These are phyloP conservation scores for Anorthoa munda DNA, from an alignment of 2,888 invertebrate species.

Conservation along the genomic window DNA sequence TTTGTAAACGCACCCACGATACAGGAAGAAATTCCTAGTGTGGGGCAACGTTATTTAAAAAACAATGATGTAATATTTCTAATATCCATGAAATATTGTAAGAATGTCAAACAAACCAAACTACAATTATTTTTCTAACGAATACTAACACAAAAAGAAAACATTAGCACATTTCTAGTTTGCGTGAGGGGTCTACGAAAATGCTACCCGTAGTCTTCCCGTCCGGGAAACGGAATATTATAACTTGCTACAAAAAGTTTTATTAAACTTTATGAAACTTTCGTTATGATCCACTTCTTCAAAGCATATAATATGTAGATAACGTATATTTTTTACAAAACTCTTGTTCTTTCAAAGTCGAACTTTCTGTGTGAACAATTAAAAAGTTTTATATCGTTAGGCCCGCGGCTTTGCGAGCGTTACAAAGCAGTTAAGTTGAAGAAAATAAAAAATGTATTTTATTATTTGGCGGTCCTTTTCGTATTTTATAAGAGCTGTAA, in stretches of 20 bases:
- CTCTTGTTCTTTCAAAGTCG: constrained; percentile 21
- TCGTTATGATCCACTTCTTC: constrained; percentile 9
- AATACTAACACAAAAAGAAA: too few species aligned
- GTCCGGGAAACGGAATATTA: background rate
- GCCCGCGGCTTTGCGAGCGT: background rate
- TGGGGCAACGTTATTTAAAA: too few species aligned
- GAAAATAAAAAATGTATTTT: background rate
- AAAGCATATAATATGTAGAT: constrained; percentile 3
- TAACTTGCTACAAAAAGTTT: background rate
- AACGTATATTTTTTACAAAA: constrained; percentile 7
- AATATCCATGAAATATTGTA: too few species aligned
- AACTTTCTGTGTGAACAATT: constrained; percentile 51
- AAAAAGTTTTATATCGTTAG: constrained; percentile 39
- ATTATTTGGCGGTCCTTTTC: background rate
- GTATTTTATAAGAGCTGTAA: background rate
- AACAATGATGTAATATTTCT: too few species aligned
- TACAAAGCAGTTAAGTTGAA: constrained; percentile 3
- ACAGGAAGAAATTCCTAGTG: too few species aligned
- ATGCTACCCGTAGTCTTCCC: constrained; percentile 1
- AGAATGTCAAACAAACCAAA: background rate
- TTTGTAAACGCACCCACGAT: too few species aligned
- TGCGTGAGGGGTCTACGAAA: constrained; percentile 20
- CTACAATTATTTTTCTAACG: background rate
- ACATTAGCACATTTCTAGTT: background rate
- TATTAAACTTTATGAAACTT: constrained; percentile 8